These are phyloP conservation scores for Aphrocallistes beatrix DNA, from an alignment of 37 sponge, comb jelly and placozoan species.

Conservation along the genomic window DNA sequence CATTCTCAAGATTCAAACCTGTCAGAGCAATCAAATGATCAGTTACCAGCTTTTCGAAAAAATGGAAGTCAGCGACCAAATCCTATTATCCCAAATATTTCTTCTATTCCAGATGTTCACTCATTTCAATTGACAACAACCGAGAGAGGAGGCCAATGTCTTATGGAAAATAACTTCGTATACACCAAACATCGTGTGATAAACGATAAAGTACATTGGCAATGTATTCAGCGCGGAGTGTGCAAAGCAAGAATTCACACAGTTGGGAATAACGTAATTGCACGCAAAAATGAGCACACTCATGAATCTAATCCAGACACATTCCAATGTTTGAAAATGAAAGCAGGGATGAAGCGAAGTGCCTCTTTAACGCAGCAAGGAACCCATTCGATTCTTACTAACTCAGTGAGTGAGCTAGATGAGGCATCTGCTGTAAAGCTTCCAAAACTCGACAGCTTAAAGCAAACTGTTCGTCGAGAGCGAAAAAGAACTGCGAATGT, in stretches of 20 bases:
- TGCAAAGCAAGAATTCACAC: too few relatives aligned
- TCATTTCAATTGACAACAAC: neutral
- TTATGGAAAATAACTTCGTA: too few relatives aligned
- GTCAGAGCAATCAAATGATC: neutral
- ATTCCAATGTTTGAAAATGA: too few relatives aligned
- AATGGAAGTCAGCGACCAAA: too few relatives aligned
- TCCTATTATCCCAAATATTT: too few relatives aligned
- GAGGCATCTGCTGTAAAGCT: neutral
- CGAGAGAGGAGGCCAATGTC: too few relatives aligned
- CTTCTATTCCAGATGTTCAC: neutral
- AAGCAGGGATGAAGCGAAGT: too few relatives aligned
- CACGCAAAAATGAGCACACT: neutral
- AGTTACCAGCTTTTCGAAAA: neutral
- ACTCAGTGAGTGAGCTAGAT: neutral
- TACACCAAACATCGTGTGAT: neutral
- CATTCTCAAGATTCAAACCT: neutral
- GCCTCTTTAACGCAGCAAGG: too few relatives aligned
- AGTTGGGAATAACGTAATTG: neutral
- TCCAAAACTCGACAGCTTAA: conserved; percentile 7
- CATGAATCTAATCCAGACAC: too few relatives aligned
- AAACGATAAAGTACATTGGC: neutral
- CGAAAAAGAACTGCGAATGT: neutral
- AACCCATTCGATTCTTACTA: neutral
- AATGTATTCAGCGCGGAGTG: too few relatives aligned
- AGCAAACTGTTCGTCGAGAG: neutral